These are phyloP conservation scores for Cotesia typhae DNA, from an alignment of 1,140 invertebrate genomes.

Conservation along the genomic window DNA sequence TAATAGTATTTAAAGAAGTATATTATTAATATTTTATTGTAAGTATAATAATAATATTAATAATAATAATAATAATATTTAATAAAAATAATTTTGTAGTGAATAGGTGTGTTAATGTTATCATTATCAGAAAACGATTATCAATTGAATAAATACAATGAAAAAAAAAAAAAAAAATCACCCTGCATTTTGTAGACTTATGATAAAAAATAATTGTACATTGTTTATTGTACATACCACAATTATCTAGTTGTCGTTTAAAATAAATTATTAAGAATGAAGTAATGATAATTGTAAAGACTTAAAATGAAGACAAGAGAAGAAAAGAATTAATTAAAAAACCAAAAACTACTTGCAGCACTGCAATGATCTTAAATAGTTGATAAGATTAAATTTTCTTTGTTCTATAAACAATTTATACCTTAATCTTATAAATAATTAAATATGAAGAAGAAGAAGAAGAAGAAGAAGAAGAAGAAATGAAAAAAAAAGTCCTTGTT, in stretches of 20 bases:
- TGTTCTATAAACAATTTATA: no score
- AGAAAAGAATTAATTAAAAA: not conserved
- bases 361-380: no score
- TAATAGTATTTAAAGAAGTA: no score
- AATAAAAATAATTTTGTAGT: not conserved
- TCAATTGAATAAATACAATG: no score
- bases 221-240: slow-evolving; percentile 36
- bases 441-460: not conserved
- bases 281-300: slow-evolving; percentile 16
- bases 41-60: no score
- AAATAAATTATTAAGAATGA: slow-evolving; percentile 7
- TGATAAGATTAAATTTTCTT: no score
- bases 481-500: not conserved
- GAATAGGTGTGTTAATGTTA: not conserved
- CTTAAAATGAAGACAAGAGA: slow-evolving; percentile 9
- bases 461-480: not conserved
- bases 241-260: slow-evolving; percentile 30
- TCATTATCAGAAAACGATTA: no score
- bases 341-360: no score
- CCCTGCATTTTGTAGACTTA: slow-evolving; percentile 30
- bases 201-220: slow-evolving; percentile 17
- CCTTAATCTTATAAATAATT: slow-evolving; percentile 3
- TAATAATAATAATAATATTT: no score
- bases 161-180: slow-evolving; percentile 26
- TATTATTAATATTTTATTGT: no score